These are phyloP conservation scores for Heliconius hewitsoni DNA, from an alignment of 1,140 invertebrate genomes.

Conservation along the genomic window DNA sequence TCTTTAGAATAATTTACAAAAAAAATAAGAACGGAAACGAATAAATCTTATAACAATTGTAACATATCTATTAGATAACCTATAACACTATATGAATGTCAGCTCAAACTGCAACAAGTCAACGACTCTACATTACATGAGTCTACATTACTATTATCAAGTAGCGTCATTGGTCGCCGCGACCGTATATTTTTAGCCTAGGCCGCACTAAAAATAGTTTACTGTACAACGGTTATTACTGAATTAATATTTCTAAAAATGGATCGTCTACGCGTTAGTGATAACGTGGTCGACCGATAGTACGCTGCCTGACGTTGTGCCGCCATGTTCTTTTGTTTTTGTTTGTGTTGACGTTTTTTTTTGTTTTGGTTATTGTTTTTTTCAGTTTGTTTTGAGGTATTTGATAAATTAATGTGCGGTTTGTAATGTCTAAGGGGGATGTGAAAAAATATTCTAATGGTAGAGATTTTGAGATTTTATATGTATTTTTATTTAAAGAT, in stretches of 20 bases:
- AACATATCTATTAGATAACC: slow-evolving; percentile 53
- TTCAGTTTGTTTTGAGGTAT: neutral
- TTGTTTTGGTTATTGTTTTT: slow-evolving; percentile 15
- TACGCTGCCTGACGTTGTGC: slow-evolving; percentile 58
- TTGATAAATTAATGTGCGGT: neutral
- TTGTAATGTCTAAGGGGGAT: neutral
- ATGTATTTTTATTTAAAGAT: too few species aligned
- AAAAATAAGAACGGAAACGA: slow-evolving; percentile 45
- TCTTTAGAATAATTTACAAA: neutral
- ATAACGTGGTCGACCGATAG: slow-evolving; percentile 75
- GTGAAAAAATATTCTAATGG: neutral
- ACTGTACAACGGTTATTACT: slow-evolving; percentile 76
- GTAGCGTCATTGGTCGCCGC: slow-evolving; percentile 70
- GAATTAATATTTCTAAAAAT: slow-evolving; percentile 82
- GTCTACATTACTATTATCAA: slow-evolving; percentile 77
- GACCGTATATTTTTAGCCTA: slow-evolving; percentile 78
- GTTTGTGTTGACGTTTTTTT: slow-evolving; percentile 43
- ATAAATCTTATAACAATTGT: slow-evolving; percentile 29
- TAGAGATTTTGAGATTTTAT: neutral
- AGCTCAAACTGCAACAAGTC: slow-evolving; percentile 74
- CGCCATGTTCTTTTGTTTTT: slow-evolving; percentile 65
- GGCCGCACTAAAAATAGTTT: slow-evolving; percentile 78
- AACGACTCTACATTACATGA: slow-evolving; percentile 73
- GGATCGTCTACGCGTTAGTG: slow-evolving; percentile 73
- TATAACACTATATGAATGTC: slow-evolving; percentile 57